phyloP scores from a whole-genome alignment of 1,140 invertebrate genomes.

The Reticulitermes speratus region DNA sequence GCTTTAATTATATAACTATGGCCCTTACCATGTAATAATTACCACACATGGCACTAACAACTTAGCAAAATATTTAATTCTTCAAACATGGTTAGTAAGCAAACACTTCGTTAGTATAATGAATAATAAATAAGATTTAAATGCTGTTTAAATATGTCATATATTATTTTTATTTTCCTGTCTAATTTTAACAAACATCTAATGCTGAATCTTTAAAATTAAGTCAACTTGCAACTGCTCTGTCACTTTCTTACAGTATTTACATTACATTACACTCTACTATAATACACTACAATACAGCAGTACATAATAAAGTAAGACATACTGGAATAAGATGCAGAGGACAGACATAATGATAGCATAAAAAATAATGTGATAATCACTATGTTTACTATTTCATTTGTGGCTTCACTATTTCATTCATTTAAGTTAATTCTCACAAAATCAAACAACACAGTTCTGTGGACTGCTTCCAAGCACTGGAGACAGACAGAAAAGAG shows the following conservation, averaged over 20 bases:
- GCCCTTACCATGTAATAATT: not conserved
- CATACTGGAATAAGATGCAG: not conserved
- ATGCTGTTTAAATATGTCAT: slow-evolving; percentile 34
- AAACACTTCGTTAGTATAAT: slow-evolving; percentile 36
- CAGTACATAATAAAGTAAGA: not conserved
- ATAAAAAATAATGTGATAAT: not conserved
- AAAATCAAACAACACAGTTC: too few species aligned
- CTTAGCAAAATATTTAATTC: not conserved
- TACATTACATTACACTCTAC: not conserved
- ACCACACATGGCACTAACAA: not conserved
- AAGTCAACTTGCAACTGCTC: slow-evolving; percentile 30
- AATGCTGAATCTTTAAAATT: slow-evolving; percentile 22
- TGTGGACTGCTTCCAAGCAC: too few species aligned
- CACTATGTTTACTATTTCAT: not conserved
- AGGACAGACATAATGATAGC: not conserved
- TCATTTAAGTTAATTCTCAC: not conserved
- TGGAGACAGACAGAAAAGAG: too few species aligned
- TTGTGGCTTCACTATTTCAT: not conserved
- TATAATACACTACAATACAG: not conserved
- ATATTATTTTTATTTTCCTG: slow-evolving; percentile 47
- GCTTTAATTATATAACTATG: not conserved
- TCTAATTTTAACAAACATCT: slow-evolving; percentile 46
- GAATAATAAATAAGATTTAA: slow-evolving; percentile 24
- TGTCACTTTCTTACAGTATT: not conserved
- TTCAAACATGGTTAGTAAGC: slow-evolving; percentile 35